These are phyloP conservation scores for Glareola pratincola DNA, from an alignment of 2,113 vertebrate genomes.

Conservation along the genomic window DNA sequence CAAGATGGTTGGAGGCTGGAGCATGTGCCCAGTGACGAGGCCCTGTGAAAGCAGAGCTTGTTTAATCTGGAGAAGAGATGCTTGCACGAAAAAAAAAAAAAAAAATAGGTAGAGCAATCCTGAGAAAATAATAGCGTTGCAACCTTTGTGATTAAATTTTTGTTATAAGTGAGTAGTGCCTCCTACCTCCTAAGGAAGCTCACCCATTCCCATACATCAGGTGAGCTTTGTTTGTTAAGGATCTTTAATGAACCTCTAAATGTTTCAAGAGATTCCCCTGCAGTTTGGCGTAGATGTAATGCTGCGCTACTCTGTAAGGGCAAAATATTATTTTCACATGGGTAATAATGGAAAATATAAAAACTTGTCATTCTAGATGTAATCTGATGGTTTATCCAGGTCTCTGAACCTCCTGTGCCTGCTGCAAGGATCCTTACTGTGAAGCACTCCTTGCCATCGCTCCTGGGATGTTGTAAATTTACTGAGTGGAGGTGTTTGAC, in stretches of 20 bases:
- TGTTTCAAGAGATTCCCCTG: background rate
- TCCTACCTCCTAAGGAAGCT: background rate
- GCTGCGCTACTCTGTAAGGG: background rate
- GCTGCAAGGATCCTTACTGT: background rate
- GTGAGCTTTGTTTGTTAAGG: background rate
- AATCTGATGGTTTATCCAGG: background rate
- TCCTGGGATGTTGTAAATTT: background rate
- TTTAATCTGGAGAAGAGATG: background rate
- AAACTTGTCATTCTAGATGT: background rate
- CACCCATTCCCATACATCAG: background rate
- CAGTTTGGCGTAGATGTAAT: background rate
- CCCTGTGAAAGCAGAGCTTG: background rate
- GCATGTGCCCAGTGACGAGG: background rate
- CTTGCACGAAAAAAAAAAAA: background rate
- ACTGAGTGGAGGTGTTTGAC: background rate
- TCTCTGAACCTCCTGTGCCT: background rate
- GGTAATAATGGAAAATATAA: background rate
- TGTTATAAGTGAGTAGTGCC: background rate
- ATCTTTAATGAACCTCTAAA: background rate
- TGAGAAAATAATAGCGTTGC: background rate
- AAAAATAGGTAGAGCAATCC: background rate
- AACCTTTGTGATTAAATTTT: background rate
- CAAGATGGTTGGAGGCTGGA: background rate
- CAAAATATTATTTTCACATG: background rate
- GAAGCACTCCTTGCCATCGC: background rate